phyloP scores from a whole-genome alignment of 1,140 invertebrate genomes.

The Battus philenor region DNA sequence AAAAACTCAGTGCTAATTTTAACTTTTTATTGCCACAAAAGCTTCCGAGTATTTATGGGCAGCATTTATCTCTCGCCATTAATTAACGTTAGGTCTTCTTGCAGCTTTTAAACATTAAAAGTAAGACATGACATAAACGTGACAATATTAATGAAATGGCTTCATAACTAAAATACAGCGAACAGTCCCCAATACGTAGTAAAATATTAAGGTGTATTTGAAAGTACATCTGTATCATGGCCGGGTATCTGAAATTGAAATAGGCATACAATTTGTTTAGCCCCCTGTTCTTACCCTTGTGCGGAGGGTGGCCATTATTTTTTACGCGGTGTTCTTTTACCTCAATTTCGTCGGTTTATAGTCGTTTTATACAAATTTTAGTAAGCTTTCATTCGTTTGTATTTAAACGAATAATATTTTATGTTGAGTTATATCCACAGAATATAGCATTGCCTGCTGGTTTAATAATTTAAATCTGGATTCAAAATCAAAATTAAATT shows the following conservation, averaged over 20 bases:
- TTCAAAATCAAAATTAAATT: conserved; percentile 4
- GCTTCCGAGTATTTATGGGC: too few species aligned
- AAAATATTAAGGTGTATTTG: conserved; percentile 18
- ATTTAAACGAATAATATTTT: conserved; percentile 38
- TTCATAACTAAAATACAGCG: too few species aligned
- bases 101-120: too few species aligned
- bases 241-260: conserved; percentile 53
- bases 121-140: too few species aligned
- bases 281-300: conserved; percentile 33
- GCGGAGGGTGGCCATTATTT: conserved; percentile 55
- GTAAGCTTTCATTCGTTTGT: conserved; percentile 33
- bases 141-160: too few species aligned
- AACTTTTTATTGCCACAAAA: too few species aligned
- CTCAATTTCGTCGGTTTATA: conserved; percentile 59
- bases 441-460: conserved; percentile 10
- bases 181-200: not conserved
- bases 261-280: conserved; percentile 60
- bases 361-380: conserved; percentile 56
- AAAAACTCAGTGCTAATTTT: too few species aligned
- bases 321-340: conserved; percentile 56
- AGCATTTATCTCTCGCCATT: too few species aligned
- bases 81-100: too few species aligned
- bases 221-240: conserved; percentile 22
- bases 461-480: conserved; percentile 4
- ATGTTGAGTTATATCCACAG: conserved; percentile 26